These are phyloP conservation scores for Drosophila anomalata DNA, from an alignment of 2,888 invertebrate species.

Conservation along the genomic window DNA sequence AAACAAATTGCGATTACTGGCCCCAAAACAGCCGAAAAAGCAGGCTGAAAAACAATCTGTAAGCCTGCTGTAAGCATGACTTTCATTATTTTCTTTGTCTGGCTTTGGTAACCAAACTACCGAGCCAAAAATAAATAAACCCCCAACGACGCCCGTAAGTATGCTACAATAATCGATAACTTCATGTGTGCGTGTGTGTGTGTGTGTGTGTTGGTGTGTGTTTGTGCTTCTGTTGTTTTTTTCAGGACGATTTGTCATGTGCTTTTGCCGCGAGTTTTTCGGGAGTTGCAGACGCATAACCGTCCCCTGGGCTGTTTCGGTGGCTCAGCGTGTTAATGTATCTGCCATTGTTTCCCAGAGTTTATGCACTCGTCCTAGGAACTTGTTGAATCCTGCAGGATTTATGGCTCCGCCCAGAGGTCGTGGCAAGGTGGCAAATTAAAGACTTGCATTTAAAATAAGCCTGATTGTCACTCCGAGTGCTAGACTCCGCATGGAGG, in stretches of 20 bases:
- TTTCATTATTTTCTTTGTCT: constrained; percentile 43
- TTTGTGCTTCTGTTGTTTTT: constrained; percentile 37
- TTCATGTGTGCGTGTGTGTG: constrained; percentile 15
- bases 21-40: constrained; percentile 16
- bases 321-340: constrained; percentile 60
- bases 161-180: constrained; percentile 78
- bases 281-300: constrained; percentile 29
- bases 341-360: constrained; percentile 49
- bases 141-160: constrained; percentile 66
- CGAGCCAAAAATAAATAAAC: constrained; percentile 26
- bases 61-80: constrained; percentile 50
- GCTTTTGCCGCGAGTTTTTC: constrained; percentile 51
- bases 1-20: constrained; percentile 70
- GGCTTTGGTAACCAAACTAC: constrained; percentile 34
- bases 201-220: constrained; percentile 13
- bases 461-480: constrained; percentile 18
- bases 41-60: constrained; percentile 24
- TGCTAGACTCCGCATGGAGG: constrained; percentile 10
- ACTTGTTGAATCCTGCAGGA: constrained; percentile 63
- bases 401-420: constrained; percentile 12
- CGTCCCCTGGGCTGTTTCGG: constrained; percentile 22
- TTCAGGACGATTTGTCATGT: constrained; percentile 64
- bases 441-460: constrained; percentile 14
- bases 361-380: constrained; percentile 51
- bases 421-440: constrained; percentile 11